These are phyloP conservation scores for Araneus ventricosus DNA, from an alignment of 1,140 invertebrate genomes.

Conservation along the genomic window DNA sequence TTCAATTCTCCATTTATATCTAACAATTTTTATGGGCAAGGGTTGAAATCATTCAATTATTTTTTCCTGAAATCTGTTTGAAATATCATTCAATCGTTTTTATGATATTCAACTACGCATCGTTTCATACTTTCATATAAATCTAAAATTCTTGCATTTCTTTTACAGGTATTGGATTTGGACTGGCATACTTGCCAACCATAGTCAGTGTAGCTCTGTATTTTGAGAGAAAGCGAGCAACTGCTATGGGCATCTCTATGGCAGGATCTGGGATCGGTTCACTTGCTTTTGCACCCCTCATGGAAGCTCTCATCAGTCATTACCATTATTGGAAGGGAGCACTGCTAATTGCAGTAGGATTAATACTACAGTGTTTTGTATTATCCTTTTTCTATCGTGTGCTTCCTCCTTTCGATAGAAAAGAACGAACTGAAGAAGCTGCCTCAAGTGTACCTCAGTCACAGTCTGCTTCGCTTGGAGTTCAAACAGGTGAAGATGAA, in stretches of 20 bases:
- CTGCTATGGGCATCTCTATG: slow-evolving; percentile 96
- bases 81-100: background rate
- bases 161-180: slow-evolving; percentile 80
- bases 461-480: background rate
- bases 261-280: slow-evolving; percentile 95
- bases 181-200: slow-evolving; percentile 86
- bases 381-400: slow-evolving; percentile 91
- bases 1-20: no score
- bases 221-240: slow-evolving; percentile 93
- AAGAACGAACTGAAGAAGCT: background rate
- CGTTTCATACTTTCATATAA: no score
- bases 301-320: slow-evolving; percentile 82
- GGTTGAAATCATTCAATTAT: background rate
- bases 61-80: background rate
- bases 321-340: slow-evolving; percentile 82
- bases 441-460: background rate
- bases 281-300: slow-evolving; percentile 89
- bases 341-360: slow-evolving; percentile 88
- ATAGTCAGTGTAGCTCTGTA: slow-evolving; percentile 96
- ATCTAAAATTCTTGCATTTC: no score
- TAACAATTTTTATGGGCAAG: no score
- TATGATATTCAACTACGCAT: background rate
- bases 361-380: slow-evolving; percentile 91
- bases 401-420: slow-evolving; percentile 60
- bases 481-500: background rate